Evolutionary conservation across 2,888 invertebrate species (phyloP).

Genomic region (Tenthredo amoena): DNA sequence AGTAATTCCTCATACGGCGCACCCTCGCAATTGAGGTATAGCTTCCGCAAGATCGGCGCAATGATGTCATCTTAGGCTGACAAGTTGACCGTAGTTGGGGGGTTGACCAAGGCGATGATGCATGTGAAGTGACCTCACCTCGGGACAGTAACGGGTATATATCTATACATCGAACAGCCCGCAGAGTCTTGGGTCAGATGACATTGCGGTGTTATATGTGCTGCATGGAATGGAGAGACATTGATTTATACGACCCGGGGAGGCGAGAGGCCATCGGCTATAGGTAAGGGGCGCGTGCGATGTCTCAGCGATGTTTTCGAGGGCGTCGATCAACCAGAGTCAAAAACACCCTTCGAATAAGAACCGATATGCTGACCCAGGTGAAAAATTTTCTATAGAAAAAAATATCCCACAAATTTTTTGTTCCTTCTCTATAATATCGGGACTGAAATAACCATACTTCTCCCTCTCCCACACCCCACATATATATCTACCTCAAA

Average conservation of each 20-base stretch:
- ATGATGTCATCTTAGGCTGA: constrained; percentile 49
- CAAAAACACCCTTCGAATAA: constrained; percentile 12
- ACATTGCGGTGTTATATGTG: constrained; percentile 67
- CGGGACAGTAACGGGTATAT: constrained; percentile 25
- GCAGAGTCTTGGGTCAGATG: constrained; percentile 59
- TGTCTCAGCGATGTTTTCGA: constrained; percentile 10
- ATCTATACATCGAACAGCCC: constrained; percentile 36
- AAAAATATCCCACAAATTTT: neutral
- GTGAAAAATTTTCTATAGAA: neutral
- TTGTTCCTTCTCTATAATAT: neutral
- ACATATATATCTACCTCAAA: constrained; percentile 14
- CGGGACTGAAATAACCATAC: constrained; percentile 7
- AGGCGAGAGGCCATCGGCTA: constrained; percentile 59
- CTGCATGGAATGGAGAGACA: constrained; percentile 66
- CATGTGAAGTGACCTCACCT: constrained; percentile 64
- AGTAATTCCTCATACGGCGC: constrained; percentile 20
- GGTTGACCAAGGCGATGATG: constrained; percentile 61
- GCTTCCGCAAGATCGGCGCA: constrained; percentile 26
- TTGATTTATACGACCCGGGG: constrained; percentile 68
- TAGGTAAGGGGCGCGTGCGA: constrained; percentile 44
- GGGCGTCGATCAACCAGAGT: constrained; percentile 9
- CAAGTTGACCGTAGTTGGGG: constrained; percentile 44
- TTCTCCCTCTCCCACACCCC: neutral
- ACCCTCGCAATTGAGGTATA: constrained; percentile 19
- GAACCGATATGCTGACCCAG: neutral